phyloP scores from a whole-genome alignment of 2,888 invertebrate species.

The Germaria angustata region DNA sequence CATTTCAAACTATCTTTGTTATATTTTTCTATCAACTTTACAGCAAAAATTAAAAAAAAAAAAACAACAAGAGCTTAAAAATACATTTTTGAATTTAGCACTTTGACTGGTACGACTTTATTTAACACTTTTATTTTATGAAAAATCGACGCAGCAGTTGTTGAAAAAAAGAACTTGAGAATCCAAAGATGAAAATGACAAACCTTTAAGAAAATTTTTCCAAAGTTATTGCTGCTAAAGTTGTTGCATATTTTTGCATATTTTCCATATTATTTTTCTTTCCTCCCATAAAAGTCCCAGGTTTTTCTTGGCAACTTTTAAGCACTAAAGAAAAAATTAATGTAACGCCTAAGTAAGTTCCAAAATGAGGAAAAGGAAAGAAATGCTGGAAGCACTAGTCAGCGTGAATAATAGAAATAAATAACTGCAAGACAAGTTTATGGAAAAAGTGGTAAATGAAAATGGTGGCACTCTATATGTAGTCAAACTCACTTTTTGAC shows the following conservation, averaged over 20 bases:
- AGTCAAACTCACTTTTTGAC: not conserved
- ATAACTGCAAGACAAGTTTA: constrained; percentile 43
- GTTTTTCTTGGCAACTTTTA: constrained; percentile 42
- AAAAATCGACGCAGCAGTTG: constrained; percentile 35
- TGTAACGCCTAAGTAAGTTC: constrained; percentile 64
- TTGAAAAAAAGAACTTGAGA: constrained; percentile 2
- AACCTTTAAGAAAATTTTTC: constrained; percentile 39
- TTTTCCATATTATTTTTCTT: not conserved
- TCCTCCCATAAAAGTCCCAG: constrained; percentile 39
- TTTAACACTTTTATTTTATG: constrained; percentile 65
- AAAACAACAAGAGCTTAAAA: constrained; percentile 1
- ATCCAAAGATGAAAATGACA: constrained; percentile 31
- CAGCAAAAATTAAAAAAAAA: not conserved
- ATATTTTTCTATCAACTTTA: not conserved
- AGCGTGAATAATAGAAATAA: constrained; percentile 47
- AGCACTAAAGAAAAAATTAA: constrained; percentile 53
- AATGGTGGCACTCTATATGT: constrained; percentile 24
- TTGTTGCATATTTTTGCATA: constrained; percentile 65
- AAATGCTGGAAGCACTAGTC: not conserved
- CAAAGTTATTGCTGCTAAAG: constrained; percentile 35
- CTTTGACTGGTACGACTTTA: constrained; percentile 64
- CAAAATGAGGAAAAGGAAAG: not conserved
- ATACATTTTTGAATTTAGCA: constrained; percentile 57
- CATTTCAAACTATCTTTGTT: not conserved
- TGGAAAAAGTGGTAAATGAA: constrained; percentile 7